Conservation (phyloP, 2,113 vertebrate species). For the Takifugu bimaculatus region DNA sequence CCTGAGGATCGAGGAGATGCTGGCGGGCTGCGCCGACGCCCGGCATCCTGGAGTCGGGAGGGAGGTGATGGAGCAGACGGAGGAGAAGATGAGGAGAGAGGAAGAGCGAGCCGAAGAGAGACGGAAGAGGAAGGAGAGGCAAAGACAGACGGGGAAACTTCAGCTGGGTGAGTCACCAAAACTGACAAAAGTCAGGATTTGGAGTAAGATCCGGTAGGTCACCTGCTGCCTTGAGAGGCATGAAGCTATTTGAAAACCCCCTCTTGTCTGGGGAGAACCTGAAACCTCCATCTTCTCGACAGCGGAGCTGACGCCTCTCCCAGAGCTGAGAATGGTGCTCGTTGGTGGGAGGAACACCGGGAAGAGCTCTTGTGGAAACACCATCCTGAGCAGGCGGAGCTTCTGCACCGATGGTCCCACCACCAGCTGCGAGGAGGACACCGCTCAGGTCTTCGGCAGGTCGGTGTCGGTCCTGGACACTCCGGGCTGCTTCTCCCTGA, state of each 20-base stretch:
- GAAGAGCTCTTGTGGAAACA: conserved; percentile 69
- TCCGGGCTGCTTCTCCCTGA: conserved; percentile 35
- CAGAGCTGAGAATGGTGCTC: conserved; percentile 49
- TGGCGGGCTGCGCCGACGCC: background rate
- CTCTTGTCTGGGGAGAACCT: too few relatives aligned
- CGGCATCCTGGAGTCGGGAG: conserved; percentile 36
- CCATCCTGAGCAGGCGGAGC: conserved; percentile 51
- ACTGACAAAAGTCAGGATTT: too few relatives aligned
- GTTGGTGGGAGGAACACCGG: conserved; percentile 56
- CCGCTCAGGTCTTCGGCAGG: conserved; percentile 12
- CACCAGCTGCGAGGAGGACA: conserved; percentile 18
- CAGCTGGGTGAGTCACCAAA: conserved; percentile 53
- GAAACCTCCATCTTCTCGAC: conserved; percentile 1
- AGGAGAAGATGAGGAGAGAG: conserved; percentile 35
- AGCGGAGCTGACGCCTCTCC: conserved; percentile 39
- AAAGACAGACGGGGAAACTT: conserved; percentile 34
- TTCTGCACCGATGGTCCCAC: conserved; percentile 32
- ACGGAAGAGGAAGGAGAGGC: conserved; percentile 27
- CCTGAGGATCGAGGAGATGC: conserved; percentile 62
- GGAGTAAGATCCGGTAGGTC: too few relatives aligned
- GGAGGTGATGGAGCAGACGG: conserved; percentile 31
- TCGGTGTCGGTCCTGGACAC: conserved; percentile 58
- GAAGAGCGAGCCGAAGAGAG: conserved; percentile 32
- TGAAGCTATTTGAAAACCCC: too few relatives aligned
- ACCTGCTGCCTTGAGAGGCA: too few relatives aligned